Evolutionary conservation across 2,888 invertebrate species (phyloP).

Genomic region (Trachelus stipa): DNA sequence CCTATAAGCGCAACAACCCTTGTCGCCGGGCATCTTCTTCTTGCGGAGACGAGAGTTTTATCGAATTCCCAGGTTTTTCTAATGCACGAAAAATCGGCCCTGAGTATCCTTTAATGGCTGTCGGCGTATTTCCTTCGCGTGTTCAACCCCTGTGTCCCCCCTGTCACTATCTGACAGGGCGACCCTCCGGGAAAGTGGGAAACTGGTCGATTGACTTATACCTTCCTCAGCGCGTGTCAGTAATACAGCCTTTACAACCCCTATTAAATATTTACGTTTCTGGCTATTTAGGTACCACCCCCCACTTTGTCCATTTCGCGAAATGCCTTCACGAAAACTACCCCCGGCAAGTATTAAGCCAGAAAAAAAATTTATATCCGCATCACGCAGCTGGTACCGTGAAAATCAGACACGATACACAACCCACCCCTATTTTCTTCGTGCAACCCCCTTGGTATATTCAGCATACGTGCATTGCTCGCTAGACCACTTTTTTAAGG

Average conservation of each 20-base stretch:
- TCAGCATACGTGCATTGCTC: not conserved
- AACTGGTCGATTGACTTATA: not conserved
- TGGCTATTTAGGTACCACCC: not conserved
- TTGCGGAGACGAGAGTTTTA: conserved; percentile 1
- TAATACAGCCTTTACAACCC: not conserved
- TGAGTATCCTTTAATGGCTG: conserved; percentile 26
- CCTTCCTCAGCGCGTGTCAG: not conserved
- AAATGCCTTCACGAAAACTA: not conserved
- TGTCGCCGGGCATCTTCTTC: conserved; percentile 10
- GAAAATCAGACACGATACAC: not conserved
- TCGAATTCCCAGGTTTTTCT: conserved; percentile 20
- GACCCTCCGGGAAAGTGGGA: not conserved
- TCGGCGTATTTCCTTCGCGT: not conserved
- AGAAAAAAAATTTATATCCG: not conserved
- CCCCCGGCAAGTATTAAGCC: not conserved
- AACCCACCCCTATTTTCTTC: not conserved
- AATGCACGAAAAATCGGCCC: conserved; percentile 26
- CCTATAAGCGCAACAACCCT: conserved; percentile 7
- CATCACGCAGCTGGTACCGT: not conserved
- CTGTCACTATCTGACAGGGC: not conserved
- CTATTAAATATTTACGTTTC: not conserved
- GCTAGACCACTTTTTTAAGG: conserved; percentile 38
- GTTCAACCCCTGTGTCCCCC: not conserved
- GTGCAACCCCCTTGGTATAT: not conserved
- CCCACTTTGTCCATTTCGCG: not conserved